These are phyloP conservation scores for Meriones psammophilus DNA, from an alignment of 2,797 vertebrate genomes.

Conservation along the genomic window DNA sequence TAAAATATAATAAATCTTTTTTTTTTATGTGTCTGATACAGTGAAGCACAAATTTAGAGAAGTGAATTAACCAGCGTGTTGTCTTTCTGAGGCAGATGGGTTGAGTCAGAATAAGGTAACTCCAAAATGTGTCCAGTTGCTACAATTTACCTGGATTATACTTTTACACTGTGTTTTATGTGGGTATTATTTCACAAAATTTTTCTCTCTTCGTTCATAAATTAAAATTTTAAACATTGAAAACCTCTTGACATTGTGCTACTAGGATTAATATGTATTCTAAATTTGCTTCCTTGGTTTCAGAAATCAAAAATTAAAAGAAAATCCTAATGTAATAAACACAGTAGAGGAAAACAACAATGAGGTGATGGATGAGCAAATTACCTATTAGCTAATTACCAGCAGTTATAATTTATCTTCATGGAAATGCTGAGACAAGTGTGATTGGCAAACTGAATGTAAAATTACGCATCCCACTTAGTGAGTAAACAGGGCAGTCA, in stretches of 20 bases:
- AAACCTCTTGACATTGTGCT: neutral
- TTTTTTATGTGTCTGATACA: neutral
- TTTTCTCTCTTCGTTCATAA: neutral
- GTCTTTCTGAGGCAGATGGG: neutral
- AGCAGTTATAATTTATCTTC: slow-evolving; percentile 68
- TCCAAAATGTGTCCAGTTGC: neutral
- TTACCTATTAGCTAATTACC: slow-evolving; percentile 65
- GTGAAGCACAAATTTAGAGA: neutral
- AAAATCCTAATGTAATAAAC: slow-evolving; percentile 52
- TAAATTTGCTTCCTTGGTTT: neutral
- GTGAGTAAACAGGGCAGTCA: slow-evolving; percentile 18
- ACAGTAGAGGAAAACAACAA: neutral
- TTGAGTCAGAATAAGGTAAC: neutral
- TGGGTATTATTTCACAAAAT: neutral
- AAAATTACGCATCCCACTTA: neutral
- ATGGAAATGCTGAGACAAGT: slow-evolving; percentile 44
- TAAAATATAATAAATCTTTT: neutral
- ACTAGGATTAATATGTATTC: slow-evolving; percentile 1
- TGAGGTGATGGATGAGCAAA: slow-evolving; percentile 61
- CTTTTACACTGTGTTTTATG: slow-evolving; percentile 17
- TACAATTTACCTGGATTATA: neutral
- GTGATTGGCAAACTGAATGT: slow-evolving; percentile 67
- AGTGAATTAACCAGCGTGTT: neutral
- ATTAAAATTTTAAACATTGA: slow-evolving; percentile 9
- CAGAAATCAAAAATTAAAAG: slow-evolving; percentile 19